These are phyloP conservation scores for Alloplasta piceator DNA, from an alignment of 2,888 invertebrate genomes.

Conservation along the genomic window DNA sequence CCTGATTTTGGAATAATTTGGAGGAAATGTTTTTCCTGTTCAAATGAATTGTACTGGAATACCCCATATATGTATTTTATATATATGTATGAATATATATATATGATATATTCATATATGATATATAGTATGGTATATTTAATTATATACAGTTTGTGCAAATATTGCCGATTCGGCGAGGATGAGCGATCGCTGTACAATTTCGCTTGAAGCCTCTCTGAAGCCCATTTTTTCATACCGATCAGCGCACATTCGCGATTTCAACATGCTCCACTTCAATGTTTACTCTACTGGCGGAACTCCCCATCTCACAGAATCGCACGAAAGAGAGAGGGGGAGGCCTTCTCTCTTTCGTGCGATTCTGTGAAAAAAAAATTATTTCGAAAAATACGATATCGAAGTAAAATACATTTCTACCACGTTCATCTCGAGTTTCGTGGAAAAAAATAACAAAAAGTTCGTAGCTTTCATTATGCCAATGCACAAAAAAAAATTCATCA, in stretches of 20 bases:
- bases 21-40: neutral
- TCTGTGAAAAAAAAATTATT: neutral
- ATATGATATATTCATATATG: too few species aligned
- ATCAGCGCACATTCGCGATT: conserved; percentile 43
- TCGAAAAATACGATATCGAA: neutral
- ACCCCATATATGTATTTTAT: neutral
- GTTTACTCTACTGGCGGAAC: conserved; percentile 17
- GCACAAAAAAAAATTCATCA: too few species aligned
- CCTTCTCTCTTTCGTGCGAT: conserved; percentile 9
- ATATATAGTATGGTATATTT: too few species aligned
- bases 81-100: too few species aligned
- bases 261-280: conserved; percentile 38
- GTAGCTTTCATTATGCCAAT: too few species aligned
- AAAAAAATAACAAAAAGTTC: too few species aligned
- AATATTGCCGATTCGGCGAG: conserved; percentile 46
- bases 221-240: conserved; percentile 20
- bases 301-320: too few species aligned
- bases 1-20: neutral
- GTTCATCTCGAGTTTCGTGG: too few species aligned
- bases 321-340: too few species aligned
- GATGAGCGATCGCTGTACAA: conserved; percentile 4
- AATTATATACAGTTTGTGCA: conserved; percentile 22
- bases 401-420: too few species aligned
- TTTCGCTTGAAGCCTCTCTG: neutral
- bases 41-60: neutral